phyloP scores from a whole-genome alignment of 2,113 vertebrate species.

The Dolichallabes microphthalmus region DNA sequence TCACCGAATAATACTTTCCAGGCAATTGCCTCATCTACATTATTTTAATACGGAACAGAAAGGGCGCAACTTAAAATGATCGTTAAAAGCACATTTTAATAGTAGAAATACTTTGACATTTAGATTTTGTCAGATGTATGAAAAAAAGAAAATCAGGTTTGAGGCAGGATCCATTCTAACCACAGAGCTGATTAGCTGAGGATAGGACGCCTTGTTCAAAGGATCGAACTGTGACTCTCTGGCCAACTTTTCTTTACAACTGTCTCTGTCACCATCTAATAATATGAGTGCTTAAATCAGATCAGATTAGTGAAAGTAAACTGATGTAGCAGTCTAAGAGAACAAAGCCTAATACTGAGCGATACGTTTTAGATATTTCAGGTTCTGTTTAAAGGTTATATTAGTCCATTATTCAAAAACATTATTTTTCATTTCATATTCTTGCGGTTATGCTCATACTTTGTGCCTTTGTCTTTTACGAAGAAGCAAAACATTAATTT shows the following conservation, averaged over 20 bases:
- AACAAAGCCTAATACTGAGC: background rate
- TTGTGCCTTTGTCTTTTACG: background rate
- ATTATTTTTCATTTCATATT: conserved; percentile 10
- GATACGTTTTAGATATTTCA: background rate
- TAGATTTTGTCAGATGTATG: background rate
- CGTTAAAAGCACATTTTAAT: background rate
- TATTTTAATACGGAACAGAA: background rate
- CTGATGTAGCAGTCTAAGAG: background rate
- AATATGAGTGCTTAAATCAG: background rate
- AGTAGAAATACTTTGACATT: background rate
- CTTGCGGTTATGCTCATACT: conserved; percentile 13
- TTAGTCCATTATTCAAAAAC: background rate
- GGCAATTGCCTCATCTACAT: background rate
- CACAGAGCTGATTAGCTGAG: background rate
- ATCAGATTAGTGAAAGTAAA: background rate
- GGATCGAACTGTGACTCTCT: background rate
- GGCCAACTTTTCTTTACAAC: background rate
- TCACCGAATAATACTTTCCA: background rate
- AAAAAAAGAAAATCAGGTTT: background rate
- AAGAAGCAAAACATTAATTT: conserved; percentile 17
- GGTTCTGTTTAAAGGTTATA: background rate
- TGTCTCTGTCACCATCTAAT: background rate
- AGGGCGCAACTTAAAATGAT: background rate
- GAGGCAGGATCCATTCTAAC: background rate
- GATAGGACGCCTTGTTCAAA: background rate